A percentile compares a stretch with the other conserved stretches of the same genome.
phyloP scores from a whole-genome alignment of 2,113 vertebrate species.

The Tragulus kanchil region DNA sequence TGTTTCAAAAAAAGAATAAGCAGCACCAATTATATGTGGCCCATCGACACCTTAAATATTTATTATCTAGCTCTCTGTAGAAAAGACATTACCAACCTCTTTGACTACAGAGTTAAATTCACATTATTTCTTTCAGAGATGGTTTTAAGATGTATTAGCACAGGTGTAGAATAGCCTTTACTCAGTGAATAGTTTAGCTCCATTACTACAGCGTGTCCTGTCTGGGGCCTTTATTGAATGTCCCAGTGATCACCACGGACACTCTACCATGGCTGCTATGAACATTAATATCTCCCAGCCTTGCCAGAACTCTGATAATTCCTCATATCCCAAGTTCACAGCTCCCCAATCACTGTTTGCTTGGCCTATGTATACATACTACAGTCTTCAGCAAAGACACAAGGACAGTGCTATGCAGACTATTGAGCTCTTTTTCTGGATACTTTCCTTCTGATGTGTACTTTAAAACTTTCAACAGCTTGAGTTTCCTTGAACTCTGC shows the following conservation, averaged over 20 bases:
- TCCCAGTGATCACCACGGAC: not conserved
- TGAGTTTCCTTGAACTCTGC: not conserved
- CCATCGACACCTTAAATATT: not conserved
- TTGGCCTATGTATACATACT: not conserved
- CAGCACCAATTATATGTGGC: not conserved
- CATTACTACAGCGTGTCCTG: not conserved
- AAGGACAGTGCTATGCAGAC: not conserved
- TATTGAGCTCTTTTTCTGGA: not conserved
- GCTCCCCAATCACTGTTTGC: not conserved
- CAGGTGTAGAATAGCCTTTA: not conserved
- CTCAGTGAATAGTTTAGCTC: not conserved
- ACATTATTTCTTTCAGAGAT: not conserved
- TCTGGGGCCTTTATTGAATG: not conserved
- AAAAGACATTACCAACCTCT: not conserved
- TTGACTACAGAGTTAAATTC: not conserved
- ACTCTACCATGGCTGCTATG: not conserved
- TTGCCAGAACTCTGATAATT: not conserved
- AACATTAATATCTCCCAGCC: not conserved
- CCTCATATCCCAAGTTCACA: not conserved
- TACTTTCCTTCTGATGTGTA: not conserved
- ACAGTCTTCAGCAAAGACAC: not conserved
- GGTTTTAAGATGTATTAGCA: not conserved
- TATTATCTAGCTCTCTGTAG: not conserved
- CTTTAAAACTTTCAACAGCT: not conserved
- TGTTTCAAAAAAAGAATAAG: not conserved